Evolutionary conservation across 2,797 vertebrate species (phyloP).

Genomic region (Gymnoscopelus braueri): DNA sequence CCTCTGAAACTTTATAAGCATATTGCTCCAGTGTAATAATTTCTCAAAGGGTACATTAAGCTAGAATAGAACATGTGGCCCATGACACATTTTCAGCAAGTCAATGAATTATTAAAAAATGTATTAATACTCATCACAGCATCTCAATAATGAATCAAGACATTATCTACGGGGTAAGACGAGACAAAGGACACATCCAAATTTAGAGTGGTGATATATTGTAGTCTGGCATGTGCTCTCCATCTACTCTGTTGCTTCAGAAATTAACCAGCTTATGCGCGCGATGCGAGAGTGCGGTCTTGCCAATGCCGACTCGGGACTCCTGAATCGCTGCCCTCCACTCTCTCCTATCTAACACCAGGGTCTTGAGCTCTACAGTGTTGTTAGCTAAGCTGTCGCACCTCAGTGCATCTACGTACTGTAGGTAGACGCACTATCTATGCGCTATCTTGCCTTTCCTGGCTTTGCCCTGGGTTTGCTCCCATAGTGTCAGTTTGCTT

Average conservation of each 20-base stretch:
- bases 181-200: slow-evolving; percentile 30
- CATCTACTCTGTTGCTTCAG: not conserved
- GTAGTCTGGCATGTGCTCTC: slow-evolving; percentile 18
- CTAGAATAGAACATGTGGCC: slow-evolving; percentile 55
- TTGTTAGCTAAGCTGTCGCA: too few relatives aligned
- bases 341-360: too few relatives aligned
- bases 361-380: too few relatives aligned
- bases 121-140: slow-evolving; percentile 58
- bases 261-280: not conserved
- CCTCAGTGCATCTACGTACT: too few relatives aligned
- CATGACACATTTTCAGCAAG: slow-evolving; percentile 58
- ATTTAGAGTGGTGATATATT: not conserved
- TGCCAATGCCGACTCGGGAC: too few relatives aligned
- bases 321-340: too few relatives aligned
- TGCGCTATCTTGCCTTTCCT: too few relatives aligned
- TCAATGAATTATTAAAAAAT: slow-evolving; percentile 68
- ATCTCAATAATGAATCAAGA: slow-evolving; percentile 58
- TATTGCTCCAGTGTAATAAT: slow-evolving; percentile 42
- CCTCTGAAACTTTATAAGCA: slow-evolving; percentile 46
- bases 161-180: slow-evolving; percentile 25
- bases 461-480: too few relatives aligned
- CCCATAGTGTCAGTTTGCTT: too few relatives aligned
- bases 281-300: too few relatives aligned
- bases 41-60: slow-evolving; percentile 59
- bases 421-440: too few relatives aligned